Evolutionary conservation across 2,113 vertebrate genomes (phyloP).

Genomic region (Stigmatopora nigra): DNA sequence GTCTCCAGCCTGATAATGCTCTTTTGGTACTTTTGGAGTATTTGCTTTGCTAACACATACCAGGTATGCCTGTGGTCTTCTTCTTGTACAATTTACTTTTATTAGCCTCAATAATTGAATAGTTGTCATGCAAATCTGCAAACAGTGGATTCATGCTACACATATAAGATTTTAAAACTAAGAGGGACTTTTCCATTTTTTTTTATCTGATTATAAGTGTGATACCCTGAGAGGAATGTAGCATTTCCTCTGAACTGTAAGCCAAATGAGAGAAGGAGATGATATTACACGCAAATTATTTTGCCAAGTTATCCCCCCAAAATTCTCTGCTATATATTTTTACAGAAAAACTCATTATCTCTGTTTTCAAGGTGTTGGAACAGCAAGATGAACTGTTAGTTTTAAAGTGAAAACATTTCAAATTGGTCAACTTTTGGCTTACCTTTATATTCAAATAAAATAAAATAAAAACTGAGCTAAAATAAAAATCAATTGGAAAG

Average conservation of each 20-base stretch:
- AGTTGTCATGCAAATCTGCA: slow-evolving; percentile 8
- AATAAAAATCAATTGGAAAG: not conserved
- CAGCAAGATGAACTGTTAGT: not conserved
- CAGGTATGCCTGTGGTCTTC: slow-evolving; percentile 20
- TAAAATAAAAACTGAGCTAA: not conserved
- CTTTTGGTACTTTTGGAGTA: slow-evolving; percentile 31
- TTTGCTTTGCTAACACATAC: slow-evolving; percentile 18
- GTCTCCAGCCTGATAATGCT: slow-evolving; percentile 37
- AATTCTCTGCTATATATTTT: not conserved
- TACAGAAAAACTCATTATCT: not conserved
- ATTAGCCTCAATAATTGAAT: slow-evolving; percentile 1
- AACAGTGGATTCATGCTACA: not conserved
- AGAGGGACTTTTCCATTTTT: not conserved
- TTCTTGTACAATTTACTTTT: slow-evolving; percentile 16
- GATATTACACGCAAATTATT: not conserved
- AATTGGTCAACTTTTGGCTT: not conserved
- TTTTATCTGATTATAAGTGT: slow-evolving; percentile 13
- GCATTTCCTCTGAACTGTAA: not conserved
- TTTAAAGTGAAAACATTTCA: not conserved
- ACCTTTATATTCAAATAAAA: not conserved
- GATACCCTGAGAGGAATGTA: not conserved
- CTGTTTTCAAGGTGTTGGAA: not conserved
- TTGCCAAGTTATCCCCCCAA: too few species aligned
- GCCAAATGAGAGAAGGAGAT: not conserved
- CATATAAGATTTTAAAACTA: not conserved